These are phyloP conservation scores for Lithodes maja DNA, from an alignment of 2,888 invertebrate species.

Conservation along the genomic window DNA sequence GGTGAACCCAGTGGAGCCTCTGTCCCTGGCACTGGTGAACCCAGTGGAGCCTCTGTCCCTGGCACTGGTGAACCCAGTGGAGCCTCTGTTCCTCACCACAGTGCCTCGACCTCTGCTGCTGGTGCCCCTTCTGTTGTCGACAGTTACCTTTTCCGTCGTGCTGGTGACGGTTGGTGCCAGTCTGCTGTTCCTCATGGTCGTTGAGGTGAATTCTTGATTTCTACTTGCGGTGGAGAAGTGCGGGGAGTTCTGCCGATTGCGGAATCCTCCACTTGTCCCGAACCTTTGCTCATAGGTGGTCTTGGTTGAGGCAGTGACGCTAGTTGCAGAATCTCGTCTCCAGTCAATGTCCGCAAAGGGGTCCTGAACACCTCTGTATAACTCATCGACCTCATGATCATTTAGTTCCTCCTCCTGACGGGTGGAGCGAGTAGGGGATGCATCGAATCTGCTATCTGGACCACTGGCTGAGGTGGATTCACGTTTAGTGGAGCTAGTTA, in stretches of 20 bases:
- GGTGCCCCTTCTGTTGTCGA: background rate
- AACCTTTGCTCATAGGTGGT: conserved; percentile 66
- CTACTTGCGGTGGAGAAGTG: conserved; percentile 28
- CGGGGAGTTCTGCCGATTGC: background rate
- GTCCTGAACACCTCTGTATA: conserved; percentile 51
- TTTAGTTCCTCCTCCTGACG: conserved; percentile 47
- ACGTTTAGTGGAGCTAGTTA: conserved; percentile 36
- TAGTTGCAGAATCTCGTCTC: conserved; percentile 58
- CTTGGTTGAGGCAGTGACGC: conserved; percentile 66
- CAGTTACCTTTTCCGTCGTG: background rate
- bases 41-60: background rate
- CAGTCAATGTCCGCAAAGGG: conserved; percentile 69
- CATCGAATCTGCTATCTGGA: background rate
- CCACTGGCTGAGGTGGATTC: background rate
- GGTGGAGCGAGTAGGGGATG: conserved; percentile 5
- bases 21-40: background rate
- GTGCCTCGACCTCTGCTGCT: conserved; percentile 8
- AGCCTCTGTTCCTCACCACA: background rate
- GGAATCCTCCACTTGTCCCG: conserved; percentile 9
- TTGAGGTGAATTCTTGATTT: conserved; percentile 31
- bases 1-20: background rate
- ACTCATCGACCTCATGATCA: conserved; percentile 40
- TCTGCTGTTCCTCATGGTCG: conserved; percentile 15
- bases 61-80: background rate
- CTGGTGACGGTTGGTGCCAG: background rate